Evolutionary conservation across 2,888 invertebrate genomes (phyloP).

Genomic region (Epirrita christyi): DNA sequence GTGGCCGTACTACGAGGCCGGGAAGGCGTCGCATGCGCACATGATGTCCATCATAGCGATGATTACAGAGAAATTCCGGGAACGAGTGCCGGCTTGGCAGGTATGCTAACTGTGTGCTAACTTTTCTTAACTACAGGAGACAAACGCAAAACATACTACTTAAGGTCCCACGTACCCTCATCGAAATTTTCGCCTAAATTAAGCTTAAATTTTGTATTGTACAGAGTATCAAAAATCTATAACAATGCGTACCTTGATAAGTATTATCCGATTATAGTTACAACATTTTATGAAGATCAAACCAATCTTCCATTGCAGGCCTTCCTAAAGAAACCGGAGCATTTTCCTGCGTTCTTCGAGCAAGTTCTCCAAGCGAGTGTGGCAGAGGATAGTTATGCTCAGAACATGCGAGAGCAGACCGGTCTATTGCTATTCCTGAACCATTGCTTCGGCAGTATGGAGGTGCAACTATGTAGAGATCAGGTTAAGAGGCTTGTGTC

Average conservation of each 20-base stretch:
- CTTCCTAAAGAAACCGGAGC: slow-evolving; percentile 90
- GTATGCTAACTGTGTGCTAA: slow-evolving; percentile 60
- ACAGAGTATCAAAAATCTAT: too few relatives aligned
- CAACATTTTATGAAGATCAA: too few relatives aligned
- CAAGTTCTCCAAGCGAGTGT: slow-evolving; percentile 91
- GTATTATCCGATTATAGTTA: too few relatives aligned
- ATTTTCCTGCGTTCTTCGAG: slow-evolving; percentile 93
- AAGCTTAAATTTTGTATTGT: too few relatives aligned
- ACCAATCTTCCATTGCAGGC: slow-evolving; percentile 76
- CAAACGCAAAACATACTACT: too few relatives aligned
- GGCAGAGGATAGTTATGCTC: slow-evolving; percentile 77
- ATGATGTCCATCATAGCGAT: slow-evolving; percentile 98
- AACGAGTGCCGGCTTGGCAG: slow-evolving; percentile 98
- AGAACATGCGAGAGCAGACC: slow-evolving; percentile 90
- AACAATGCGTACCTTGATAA: too few relatives aligned
- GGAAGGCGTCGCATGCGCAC: slow-evolving; percentile 92
- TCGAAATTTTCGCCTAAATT: too few relatives aligned
- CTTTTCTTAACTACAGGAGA: too few relatives aligned
- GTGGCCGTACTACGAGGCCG: slow-evolving; percentile 96
- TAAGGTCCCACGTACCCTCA: too few relatives aligned
- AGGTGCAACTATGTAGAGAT: slow-evolving; percentile 96
- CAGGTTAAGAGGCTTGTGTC: slow-evolving; percentile 96
- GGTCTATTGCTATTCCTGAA: slow-evolving; percentile 95
- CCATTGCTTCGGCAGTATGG: slow-evolving; percentile 99
- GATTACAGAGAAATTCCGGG: slow-evolving; percentile 99